These are phyloP conservation scores for Alviniconcha strummeri DNA, from an alignment of 2,888 invertebrate species.

Conservation along the genomic window DNA sequence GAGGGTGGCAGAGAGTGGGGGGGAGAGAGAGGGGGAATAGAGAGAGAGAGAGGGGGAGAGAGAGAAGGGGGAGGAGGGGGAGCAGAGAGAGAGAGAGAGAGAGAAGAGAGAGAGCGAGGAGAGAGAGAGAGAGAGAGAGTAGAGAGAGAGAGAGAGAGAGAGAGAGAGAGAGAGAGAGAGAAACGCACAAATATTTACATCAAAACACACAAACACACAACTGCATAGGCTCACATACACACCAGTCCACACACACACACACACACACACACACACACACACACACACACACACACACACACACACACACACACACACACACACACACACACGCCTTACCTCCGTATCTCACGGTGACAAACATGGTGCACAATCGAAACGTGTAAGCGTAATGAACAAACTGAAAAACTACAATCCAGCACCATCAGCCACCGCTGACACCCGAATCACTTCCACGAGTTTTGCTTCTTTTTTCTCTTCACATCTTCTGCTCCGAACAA, in stretches of 20 bases:
- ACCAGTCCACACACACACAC: background rate
- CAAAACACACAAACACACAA: too few species aligned
- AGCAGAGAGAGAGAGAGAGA: too few species aligned
- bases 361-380: background rate
- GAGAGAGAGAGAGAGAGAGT: background rate
- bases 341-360: constrained; percentile 24
- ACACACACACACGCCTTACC: background rate
- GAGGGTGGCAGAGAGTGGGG: too few species aligned
- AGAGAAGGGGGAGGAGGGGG: too few species aligned
- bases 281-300: background rate
- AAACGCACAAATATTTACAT: background rate
- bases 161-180: background rate
- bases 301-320: background rate
- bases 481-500: background rate
- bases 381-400: background rate
- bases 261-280: background rate
- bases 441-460: too few species aligned
- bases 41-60: too few species aligned
- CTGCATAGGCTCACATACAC: too few species aligned
- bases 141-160: background rate
- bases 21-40: too few species aligned
- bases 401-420: background rate
- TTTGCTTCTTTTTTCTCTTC: background rate
- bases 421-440: background rate
- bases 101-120: too few species aligned